phyloP scores from a whole-genome alignment of 2,888 invertebrate genomes.

The Eucriotettix oculatus region DNA sequence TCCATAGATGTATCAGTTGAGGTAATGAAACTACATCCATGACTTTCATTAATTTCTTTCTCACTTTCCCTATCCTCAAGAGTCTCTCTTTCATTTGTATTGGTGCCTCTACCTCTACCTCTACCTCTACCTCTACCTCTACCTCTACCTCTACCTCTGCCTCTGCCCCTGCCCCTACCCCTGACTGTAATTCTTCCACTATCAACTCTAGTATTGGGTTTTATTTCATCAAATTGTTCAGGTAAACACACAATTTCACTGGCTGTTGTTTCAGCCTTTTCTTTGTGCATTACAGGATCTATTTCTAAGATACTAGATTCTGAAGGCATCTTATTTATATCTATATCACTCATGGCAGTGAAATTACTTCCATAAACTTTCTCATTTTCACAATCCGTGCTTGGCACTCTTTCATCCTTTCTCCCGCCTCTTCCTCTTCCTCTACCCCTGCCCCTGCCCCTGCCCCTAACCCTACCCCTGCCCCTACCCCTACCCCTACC shows the following conservation, averaged over 20 bases:
- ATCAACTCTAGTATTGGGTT: no score
- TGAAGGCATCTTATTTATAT: neutral
- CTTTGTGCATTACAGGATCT: no score
- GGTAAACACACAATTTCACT: no score
- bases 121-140: conserved; percentile 1
- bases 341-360: neutral
- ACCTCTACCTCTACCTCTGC: neutral
- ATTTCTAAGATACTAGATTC: neutral
- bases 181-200: neutral
- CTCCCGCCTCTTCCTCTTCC: neutral
- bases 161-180: neutral
- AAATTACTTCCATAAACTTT: no score
- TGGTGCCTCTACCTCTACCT: neutral
- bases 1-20: neutral
- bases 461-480: no score
- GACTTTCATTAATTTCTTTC: neutral
- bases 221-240: no score
- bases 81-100: neutral
- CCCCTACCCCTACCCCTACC: neutral
- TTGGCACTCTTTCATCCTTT: neutral
- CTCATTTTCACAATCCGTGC: no score
- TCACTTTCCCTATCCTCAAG: neutral
- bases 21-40: neutral
- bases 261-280: no score
- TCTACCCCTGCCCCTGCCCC: neutral